Percentiles rank a stretch among this genome's conserved stretches.
phyloP scores from a whole-genome alignment of 2,797 vertebrate genomes.

The Diceros bicornis region DNA sequence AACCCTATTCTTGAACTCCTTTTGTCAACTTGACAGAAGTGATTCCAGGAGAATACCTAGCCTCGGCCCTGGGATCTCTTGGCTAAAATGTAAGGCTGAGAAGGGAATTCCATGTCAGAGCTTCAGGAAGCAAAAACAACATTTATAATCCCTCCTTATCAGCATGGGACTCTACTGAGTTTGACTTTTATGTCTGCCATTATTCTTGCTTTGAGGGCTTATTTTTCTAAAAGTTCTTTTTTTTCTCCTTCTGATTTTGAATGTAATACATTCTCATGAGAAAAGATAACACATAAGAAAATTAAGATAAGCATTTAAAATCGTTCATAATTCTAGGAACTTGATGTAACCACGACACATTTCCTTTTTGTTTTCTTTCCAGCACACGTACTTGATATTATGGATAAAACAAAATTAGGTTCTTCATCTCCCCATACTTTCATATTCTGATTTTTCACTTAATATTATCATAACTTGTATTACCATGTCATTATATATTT shows the following conservation, averaged over 20 bases:
- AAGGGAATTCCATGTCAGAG: slow-evolving; percentile 63
- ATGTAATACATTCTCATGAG: not conserved
- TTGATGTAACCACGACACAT: not conserved
- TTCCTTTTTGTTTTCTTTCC: slow-evolving; percentile 5
- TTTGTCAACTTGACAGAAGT: slow-evolving; percentile 81
- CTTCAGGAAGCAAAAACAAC: slow-evolving; percentile 74
- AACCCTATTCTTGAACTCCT: slow-evolving; percentile 76
- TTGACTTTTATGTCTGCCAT: slow-evolving; percentile 69
- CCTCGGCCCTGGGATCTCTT: slow-evolving; percentile 64
- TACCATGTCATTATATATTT: slow-evolving; percentile 22
- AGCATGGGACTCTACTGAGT: slow-evolving; percentile 42
- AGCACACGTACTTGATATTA: not conserved
- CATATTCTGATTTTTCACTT: not conserved
- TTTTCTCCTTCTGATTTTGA: not conserved
- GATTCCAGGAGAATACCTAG: slow-evolving; percentile 80
- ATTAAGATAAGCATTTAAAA: slow-evolving; percentile 8
- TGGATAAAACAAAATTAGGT: slow-evolving; percentile 43
- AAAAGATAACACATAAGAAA: slow-evolving; percentile 32
- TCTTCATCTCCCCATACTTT: not conserved
- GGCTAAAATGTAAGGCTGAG: slow-evolving; percentile 76
- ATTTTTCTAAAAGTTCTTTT: slow-evolving; percentile 46
- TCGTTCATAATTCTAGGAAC: slow-evolving; percentile 6
- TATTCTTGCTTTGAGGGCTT: slow-evolving; percentile 66
- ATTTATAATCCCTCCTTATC: slow-evolving; percentile 73
- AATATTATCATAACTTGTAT: not conserved